These are phyloP conservation scores for Catamblyrhynchus diadema DNA, from an alignment of 2,797 vertebrate species.

Conservation along the genomic window DNA sequence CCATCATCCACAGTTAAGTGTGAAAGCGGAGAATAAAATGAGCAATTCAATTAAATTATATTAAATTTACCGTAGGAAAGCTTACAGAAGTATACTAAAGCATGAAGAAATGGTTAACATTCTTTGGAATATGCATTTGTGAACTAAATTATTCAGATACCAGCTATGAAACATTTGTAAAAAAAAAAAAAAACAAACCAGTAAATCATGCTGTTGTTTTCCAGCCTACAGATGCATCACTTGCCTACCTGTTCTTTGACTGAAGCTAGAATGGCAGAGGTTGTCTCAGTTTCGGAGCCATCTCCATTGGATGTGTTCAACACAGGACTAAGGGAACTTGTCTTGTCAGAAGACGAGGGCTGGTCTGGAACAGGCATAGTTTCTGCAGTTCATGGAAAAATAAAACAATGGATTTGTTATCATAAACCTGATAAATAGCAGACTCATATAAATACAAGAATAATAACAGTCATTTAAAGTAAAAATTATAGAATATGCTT, in stretches of 20 bases:
- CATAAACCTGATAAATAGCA: not conserved
- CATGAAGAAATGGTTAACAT: not conserved
- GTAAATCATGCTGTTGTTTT: not conserved
- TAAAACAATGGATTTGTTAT: not conserved
- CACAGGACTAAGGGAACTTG: constrained; percentile 88
- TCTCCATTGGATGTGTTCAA: constrained; percentile 91
- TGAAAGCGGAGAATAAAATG: not conserved
- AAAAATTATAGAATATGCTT: not conserved
- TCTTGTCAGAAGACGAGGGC: constrained; percentile 90
- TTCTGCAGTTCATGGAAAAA: constrained; percentile 63
- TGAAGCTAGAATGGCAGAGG: constrained; percentile 95
- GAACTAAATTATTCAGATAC: not conserved
- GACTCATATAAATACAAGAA: not conserved
- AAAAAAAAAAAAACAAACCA: not conserved
- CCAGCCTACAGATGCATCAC: not conserved
- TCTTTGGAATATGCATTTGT: not conserved
- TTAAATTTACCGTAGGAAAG: not conserved
- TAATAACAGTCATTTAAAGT: not conserved
- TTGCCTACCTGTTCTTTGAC: constrained; percentile 96
- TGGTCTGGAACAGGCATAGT: constrained; percentile 97
- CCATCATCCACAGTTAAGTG: not conserved
- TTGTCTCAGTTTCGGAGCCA: constrained; percentile 91
- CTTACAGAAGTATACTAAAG: not conserved
- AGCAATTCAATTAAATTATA: not conserved
- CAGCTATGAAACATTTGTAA: not conserved